Conservation (phyloP, 2,113 vertebrate species). For the Uropsilus gracilis region DNA sequence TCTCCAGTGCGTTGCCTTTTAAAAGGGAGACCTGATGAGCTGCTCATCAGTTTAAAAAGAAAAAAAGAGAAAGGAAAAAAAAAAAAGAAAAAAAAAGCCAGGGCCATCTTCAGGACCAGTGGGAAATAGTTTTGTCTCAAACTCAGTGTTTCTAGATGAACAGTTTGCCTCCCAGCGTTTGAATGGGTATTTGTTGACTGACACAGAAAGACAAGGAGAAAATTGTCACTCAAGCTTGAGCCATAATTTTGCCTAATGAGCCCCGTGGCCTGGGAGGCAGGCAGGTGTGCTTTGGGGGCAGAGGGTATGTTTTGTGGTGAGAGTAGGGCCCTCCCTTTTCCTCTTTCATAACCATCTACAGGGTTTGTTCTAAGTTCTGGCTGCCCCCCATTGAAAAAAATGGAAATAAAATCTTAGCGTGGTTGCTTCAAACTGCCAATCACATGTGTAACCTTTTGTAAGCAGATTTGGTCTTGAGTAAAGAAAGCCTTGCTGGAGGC, state of each 20-base stretch:
- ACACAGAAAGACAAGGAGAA: neutral
- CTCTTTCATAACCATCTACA: neutral
- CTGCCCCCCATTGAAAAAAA: neutral
- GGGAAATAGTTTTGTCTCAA: neutral
- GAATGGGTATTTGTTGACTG: neutral
- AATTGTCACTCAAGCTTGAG: neutral
- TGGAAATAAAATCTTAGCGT: neutral
- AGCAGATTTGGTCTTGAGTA: neutral
- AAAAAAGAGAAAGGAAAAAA: neutral
- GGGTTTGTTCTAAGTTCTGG: neutral
- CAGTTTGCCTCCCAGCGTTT: neutral
- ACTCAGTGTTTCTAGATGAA: slow-evolving; percentile 37
- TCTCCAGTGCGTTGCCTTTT: neutral
- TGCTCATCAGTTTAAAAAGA: neutral
- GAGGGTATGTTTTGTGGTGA: fast-evolving
- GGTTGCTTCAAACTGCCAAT: neutral
- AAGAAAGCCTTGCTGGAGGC: neutral
- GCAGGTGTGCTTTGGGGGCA: neutral
- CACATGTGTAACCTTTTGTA: neutral
- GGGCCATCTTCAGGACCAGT: neutral
- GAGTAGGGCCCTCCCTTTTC: fast-evolving
- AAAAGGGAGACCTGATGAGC: slow-evolving; percentile 8
- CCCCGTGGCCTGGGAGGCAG: neutral
- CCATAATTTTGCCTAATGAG: neutral
- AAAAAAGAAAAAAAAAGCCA: neutral